These are phyloP conservation scores for Campoletis sonorensis DNA, from an alignment of 1,140 invertebrate species.

Conservation along the genomic window DNA sequence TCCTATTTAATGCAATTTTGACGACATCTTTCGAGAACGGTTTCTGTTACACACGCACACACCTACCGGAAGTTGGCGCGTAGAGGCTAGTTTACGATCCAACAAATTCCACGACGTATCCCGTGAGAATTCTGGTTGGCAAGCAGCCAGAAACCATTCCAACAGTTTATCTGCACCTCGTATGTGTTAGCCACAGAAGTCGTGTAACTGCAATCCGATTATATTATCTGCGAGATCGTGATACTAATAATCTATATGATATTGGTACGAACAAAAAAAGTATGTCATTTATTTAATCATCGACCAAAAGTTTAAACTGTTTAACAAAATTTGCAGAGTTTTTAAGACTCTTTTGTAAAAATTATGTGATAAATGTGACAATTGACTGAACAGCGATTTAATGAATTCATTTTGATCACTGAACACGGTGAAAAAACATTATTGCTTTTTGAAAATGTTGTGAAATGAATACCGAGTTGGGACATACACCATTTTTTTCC, in stretches of 20 bases:
- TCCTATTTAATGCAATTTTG: constrained; percentile 32
- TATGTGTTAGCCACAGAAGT: constrained; percentile 13
- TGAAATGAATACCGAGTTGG: background rate
- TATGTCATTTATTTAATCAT: too few species aligned
- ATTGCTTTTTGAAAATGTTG: background rate
- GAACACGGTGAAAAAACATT: background rate
- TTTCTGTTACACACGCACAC: background rate
- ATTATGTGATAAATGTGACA: too few species aligned
- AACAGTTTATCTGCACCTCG: constrained; percentile 11
- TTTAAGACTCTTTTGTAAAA: too few species aligned
- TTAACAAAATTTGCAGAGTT: too few species aligned
- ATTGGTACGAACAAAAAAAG: background rate
- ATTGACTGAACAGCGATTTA: too few species aligned
- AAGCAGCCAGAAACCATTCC: constrained; percentile 49
- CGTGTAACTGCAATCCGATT: constrained; percentile 16
- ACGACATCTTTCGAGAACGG: constrained; percentile 20
- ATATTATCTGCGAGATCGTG: background rate
- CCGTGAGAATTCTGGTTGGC: constrained; percentile 56
- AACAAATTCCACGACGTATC: constrained; percentile 59
- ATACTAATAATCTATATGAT: background rate
- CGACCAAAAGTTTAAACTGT: too few species aligned
- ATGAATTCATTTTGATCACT: background rate
- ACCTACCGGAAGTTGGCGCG: constrained; percentile 42
- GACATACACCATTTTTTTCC: constrained; percentile 33
- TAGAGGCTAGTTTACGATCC: constrained; percentile 54